Evolutionary conservation across 2,797 vertebrate species (phyloP), one percentile per base, ranked within the genome.

Genomic region (Trematomus bernacchii): DNA sequence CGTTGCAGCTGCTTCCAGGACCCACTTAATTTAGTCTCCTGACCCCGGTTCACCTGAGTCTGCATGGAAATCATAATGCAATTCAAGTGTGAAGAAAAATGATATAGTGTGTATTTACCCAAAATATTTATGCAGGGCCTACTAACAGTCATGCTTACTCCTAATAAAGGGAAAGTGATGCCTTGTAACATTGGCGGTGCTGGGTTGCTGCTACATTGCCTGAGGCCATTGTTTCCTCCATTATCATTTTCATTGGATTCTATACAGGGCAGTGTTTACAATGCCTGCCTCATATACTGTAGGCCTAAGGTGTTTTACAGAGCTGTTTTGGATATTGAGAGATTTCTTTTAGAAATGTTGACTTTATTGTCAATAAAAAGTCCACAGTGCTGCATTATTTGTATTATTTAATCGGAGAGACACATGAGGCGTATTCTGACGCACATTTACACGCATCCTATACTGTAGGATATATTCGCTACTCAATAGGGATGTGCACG

Each of bases 1-100:
- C 95, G 94, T 83, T 95, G 96, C 98, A 98, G 97, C 97, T 98
- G 98, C 97, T 97, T 96, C 97, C 96, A 95, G 93, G 94, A 94
- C 95, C 95, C 95, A 94, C 96, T 97, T 99, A 98, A 99, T 98
- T 97, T 96, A 97, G 95, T 97, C 96, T 93, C 92, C 95, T 99
- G 98, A 99, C 98, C 98, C 95, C 92, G 83, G 92, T 95, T 98
- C 97, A 98, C 97, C 97, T 98, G 96, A 96, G 95, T 93, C 97
- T 95, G 96, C 96, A 97, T 97, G 96, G 96, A 98, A 98, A 97
- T 97, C 96, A 97, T 97, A 96, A 97, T 95, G 96, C 96, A 96
- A 97, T 96, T 97, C 96, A 97, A 97, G 96, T 98, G 97, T 98
- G 95, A 97, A 97, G 93, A 94, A 94, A 98, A 98, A 98, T 98